Conservation (phyloP, 2,888 invertebrate genomes). For the Mesorhabditis belari region DNA sequence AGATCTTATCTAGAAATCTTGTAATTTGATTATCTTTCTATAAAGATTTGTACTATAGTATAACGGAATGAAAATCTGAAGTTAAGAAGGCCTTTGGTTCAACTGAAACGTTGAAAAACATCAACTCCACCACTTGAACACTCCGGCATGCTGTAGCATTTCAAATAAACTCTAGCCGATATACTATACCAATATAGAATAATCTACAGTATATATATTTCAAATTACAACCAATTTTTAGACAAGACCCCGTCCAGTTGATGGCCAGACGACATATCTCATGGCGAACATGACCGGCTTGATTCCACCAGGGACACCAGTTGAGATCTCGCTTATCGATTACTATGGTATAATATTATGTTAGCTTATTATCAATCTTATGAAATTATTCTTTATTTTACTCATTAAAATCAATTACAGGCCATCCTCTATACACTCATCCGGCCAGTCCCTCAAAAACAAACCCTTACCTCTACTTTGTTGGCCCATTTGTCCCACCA, state of each 20-base stretch:
- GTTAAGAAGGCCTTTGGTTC: too few species aligned
- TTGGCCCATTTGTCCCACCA: conserved; percentile 65
- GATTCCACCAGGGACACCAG: conserved; percentile 53
- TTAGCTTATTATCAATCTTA: not conserved
- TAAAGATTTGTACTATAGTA: too few species aligned
- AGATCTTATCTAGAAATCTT: too few species aligned
- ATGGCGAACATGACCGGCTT: conserved; percentile 57
- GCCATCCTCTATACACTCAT: conserved; percentile 41
- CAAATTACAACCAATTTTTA: conserved; percentile 42
- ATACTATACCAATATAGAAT: conserved; percentile 63
- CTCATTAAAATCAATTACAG: conserved; percentile 6
- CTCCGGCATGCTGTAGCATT: too few species aligned
- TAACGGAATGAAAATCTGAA: too few species aligned
- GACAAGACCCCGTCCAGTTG: conserved; percentile 47
- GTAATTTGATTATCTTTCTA: too few species aligned
- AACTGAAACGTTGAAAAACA: too few species aligned
- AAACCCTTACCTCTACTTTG: conserved; percentile 57
- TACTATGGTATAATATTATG: conserved; percentile 34
- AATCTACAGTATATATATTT: conserved; percentile 56
- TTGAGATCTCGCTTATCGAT: conserved; percentile 45
- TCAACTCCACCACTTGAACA: too few species aligned
- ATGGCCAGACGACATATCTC: conserved; percentile 53
- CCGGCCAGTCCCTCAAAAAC: conserved; percentile 47
- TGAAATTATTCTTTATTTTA: not conserved
- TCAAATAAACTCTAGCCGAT: not conserved